Evolutionary conservation across 2,113 vertebrate genomes (phyloP).

Genomic region (Macheiramphus alcinus): DNA sequence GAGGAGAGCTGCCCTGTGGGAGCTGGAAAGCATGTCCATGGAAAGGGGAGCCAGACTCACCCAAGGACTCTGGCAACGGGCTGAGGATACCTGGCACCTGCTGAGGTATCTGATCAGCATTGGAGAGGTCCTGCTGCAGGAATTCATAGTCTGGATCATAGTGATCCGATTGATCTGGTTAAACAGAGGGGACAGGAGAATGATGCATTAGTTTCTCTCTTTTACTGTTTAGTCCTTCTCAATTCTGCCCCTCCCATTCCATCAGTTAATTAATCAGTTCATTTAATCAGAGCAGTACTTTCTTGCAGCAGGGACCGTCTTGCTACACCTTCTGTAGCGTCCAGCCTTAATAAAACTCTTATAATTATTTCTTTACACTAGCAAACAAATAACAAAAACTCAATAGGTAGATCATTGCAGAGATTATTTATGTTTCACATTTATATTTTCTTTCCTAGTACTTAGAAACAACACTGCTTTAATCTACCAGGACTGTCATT

Average conservation of each 20-base stretch:
- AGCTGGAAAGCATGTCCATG: slow-evolving; percentile 82
- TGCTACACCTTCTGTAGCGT: background rate
- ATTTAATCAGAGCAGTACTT: background rate
- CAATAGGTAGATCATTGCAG: background rate
- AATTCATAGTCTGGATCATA: slow-evolving; percentile 98
- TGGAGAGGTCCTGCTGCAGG: slow-evolving; percentile 95
- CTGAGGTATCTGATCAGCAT: slow-evolving; percentile 81
- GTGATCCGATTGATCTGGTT: slow-evolving; percentile 94
- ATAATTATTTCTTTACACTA: background rate
- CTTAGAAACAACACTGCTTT: background rate
- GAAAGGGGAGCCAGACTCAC: slow-evolving; percentile 84
- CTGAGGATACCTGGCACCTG: slow-evolving; percentile 79
- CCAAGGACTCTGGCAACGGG: slow-evolving; percentile 88
- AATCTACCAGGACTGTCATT: background rate
- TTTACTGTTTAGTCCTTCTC: background rate
- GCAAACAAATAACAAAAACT: background rate
- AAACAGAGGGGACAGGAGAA: background rate
- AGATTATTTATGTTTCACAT: background rate
- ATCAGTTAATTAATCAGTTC: background rate
- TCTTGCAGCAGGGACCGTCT: background rate
- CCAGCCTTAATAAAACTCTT: background rate
- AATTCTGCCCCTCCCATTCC: background rate
- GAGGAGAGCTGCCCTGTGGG: slow-evolving; percentile 53
- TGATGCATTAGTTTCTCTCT: background rate
- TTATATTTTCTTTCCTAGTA: background rate